These are phyloP conservation scores for Brachirus orientalis DNA, from an alignment of 2,113 vertebrate genomes.

Conservation along the genomic window DNA sequence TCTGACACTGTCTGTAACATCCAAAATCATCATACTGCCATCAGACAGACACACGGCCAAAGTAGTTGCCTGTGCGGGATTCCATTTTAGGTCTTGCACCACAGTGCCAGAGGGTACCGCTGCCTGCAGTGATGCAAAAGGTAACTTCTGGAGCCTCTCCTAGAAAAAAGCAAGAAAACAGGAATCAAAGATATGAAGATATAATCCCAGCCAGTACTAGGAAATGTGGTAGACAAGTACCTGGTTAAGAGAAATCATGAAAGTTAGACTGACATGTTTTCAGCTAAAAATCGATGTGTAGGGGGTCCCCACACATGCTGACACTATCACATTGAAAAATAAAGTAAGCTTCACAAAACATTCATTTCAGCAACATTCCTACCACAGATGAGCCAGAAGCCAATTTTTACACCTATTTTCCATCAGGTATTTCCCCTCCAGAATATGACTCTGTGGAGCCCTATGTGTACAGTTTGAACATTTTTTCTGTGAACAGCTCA, in stretches of 20 bases:
- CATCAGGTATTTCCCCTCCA: not conserved
- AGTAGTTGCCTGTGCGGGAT: slow-evolving; percentile 82
- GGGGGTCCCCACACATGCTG: too few relatives aligned
- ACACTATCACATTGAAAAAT: not conserved
- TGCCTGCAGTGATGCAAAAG: slow-evolving; percentile 87
- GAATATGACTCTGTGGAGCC: not conserved
- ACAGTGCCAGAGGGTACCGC: slow-evolving; percentile 64
- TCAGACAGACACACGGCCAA: slow-evolving; percentile 89
- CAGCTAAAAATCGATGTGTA: too few relatives aligned
- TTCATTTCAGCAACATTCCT: not conserved
- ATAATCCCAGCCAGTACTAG: too few relatives aligned
- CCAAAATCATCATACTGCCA: slow-evolving; percentile 90
- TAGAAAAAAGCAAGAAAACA: slow-evolving; percentile 51
- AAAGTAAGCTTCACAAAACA: not conserved
- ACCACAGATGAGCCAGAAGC: not conserved
- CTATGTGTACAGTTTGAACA: not conserved
- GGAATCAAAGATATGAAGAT: not conserved
- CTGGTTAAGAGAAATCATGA: too few relatives aligned
- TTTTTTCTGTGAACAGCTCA: not conserved
- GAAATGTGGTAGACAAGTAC: too few relatives aligned
- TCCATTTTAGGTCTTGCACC: slow-evolving; percentile 95
- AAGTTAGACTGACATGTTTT: too few relatives aligned
- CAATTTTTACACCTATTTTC: not conserved
- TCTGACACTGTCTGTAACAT: slow-evolving; percentile 85
- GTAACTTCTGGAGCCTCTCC: slow-evolving; percentile 87